phyloP scores from a whole-genome alignment of 1,140 invertebrate genomes.

The Drosophila novamexicana region DNA sequence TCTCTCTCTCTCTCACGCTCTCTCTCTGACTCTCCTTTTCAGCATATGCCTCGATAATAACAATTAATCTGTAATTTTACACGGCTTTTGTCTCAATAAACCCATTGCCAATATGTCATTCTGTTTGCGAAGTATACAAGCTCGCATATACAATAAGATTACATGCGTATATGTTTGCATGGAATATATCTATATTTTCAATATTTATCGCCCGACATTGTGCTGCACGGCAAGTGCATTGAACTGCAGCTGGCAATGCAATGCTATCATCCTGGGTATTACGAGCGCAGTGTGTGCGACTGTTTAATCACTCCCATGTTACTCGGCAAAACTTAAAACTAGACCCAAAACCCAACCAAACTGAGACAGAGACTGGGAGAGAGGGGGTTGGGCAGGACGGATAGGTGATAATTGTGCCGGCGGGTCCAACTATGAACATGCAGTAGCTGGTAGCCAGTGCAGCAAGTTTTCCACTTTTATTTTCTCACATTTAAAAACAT shows the following conservation, averaged over 20 bases:
- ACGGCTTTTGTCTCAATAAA: conserved; percentile 49
- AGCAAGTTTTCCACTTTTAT: conserved; percentile 49
- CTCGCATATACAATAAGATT: neutral
- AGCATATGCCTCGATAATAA: conserved; percentile 35
- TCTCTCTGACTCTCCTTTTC: conserved; percentile 9
- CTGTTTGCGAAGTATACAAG: conserved; percentile 15
- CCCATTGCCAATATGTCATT: conserved; percentile 50
- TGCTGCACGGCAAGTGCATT: conserved; percentile 43
- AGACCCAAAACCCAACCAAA: conserved; percentile 15
- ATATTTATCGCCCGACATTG: conserved; percentile 49
- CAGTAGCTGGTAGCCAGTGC: conserved; percentile 20
- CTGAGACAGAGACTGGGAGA: neutral
- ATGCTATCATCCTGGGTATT: conserved; percentile 33
- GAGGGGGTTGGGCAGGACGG: too few relatives aligned
- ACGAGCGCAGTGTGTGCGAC: conserved; percentile 29
- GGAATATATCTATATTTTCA: conserved; percentile 20
- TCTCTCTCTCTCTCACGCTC: conserved; percentile 2
- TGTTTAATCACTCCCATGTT: conserved; percentile 56
- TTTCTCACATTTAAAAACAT: conserved; percentile 51
- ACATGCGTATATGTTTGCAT: conserved; percentile 15
- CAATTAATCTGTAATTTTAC: conserved; percentile 61
- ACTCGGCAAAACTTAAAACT: conserved; percentile 16
- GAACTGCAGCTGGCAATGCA: conserved; percentile 49
- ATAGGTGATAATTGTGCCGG: conserved; percentile 33
- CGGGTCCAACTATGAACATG: conserved; percentile 36